Evolutionary conservation across 2,797 vertebrate species (phyloP).

Genomic region (Luscinia megarhynchos): DNA sequence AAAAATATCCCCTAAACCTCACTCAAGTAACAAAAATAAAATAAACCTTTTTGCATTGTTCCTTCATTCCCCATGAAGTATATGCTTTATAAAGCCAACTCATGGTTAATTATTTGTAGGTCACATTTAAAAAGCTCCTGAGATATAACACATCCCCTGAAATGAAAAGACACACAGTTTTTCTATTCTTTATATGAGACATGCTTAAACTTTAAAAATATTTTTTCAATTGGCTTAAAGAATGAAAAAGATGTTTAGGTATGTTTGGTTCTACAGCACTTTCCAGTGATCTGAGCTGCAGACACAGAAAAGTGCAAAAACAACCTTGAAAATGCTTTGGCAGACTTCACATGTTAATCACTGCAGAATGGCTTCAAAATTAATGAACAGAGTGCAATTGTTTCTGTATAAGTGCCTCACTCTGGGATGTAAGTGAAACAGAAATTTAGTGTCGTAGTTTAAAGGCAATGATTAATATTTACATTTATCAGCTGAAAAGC

Average conservation of each 20-base stretch:
- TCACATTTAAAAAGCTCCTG: constrained; percentile 11
- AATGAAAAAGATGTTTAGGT: constrained; percentile 31
- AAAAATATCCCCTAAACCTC: background rate
- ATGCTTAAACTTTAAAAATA: background rate
- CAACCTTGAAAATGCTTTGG: constrained; percentile 62
- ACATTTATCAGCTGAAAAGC: background rate
- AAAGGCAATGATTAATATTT: constrained; percentile 12
- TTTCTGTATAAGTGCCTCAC: constrained; percentile 50
- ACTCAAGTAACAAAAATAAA: background rate
- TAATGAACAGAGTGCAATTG: constrained; percentile 64
- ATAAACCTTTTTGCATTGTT: background rate
- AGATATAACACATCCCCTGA: background rate
- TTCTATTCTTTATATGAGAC: background rate
- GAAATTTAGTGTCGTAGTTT: background rate
- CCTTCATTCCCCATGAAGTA: background rate
- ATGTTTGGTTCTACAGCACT: constrained; percentile 5
- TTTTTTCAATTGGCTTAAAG: constrained; percentile 44
- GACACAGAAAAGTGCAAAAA: constrained; percentile 13
- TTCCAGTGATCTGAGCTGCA: background rate
- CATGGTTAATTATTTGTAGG: constrained; percentile 8
- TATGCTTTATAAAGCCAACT: background rate
- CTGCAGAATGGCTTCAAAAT: constrained; percentile 64
- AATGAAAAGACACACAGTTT: constrained; percentile 19
- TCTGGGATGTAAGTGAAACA: constrained; percentile 24
- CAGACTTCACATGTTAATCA: constrained; percentile 57